Conservation (phyloP, 2,888 invertebrate species). For the Drosophila mimetica region DNA sequence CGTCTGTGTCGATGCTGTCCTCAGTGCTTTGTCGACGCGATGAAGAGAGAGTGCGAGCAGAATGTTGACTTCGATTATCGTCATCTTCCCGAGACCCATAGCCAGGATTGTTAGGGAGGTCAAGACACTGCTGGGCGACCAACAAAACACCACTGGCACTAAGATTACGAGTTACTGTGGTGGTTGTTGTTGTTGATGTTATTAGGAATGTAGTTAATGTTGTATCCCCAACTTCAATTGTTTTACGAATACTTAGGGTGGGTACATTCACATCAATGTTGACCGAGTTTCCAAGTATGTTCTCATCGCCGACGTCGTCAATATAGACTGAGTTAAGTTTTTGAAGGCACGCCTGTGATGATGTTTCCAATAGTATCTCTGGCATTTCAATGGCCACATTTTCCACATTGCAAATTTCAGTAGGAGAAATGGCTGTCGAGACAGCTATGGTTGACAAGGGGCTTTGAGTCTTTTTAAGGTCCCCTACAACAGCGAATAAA, state of each 20-base stretch:
- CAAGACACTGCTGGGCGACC: slow-evolving; percentile 87
- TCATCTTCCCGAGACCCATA: slow-evolving; percentile 88
- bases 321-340: slow-evolving; percentile 70
- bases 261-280: not conserved
- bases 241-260: slow-evolving; percentile 1
- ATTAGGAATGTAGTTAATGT: not conserved
- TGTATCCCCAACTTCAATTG: not conserved
- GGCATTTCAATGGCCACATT: slow-evolving; percentile 11
- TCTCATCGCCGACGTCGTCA: slow-evolving; percentile 47
- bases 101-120: slow-evolving; percentile 87
- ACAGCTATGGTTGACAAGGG: not conserved
- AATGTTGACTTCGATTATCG: slow-evolving; percentile 94
- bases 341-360: slow-evolving; percentile 34
- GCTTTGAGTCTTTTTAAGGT: slow-evolving; percentile 38
- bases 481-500: slow-evolving; percentile 62
- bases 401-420: slow-evolving; percentile 1
- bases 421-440: not conserved
- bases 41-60: slow-evolving; percentile 94
- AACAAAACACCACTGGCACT: slow-evolving; percentile 85
- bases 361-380: slow-evolving; percentile 28
- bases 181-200: slow-evolving; percentile 1
- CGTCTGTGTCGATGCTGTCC: slow-evolving; percentile 96
- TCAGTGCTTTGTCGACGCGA: slow-evolving; percentile 95
- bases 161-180: not conserved
- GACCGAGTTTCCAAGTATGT: slow-evolving; percentile 2